phyloP scores from a whole-genome alignment of 1,140 invertebrate species.

The Solenopsis fugax region DNA sequence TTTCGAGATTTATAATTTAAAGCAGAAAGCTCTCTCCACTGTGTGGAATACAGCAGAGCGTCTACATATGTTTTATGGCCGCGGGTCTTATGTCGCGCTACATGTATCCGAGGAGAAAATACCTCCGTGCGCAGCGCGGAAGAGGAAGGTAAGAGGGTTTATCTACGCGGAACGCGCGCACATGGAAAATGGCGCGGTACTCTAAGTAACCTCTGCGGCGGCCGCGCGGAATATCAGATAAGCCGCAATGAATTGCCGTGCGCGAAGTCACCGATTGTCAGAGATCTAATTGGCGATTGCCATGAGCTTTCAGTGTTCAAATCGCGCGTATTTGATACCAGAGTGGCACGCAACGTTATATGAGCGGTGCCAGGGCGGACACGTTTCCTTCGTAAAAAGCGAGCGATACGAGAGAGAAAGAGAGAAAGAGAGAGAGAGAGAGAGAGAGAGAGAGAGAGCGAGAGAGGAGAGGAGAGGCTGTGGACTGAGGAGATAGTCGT shows the following conservation, averaged over 20 bases:
- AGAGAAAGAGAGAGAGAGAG: too few relatives aligned
- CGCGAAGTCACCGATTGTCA: slow-evolving; percentile 75
- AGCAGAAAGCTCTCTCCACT: neutral
- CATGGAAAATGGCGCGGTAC: slow-evolving; percentile 61
- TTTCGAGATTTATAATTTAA: slow-evolving; percentile 37
- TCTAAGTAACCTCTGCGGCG: slow-evolving; percentile 39
- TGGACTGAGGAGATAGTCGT: neutral
- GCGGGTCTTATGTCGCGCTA: neutral
- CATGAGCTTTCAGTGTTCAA: slow-evolving; percentile 67
- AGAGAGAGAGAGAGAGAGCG: too few relatives aligned
- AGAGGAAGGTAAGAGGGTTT: slow-evolving; percentile 63
- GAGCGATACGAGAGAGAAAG: slow-evolving; percentile 23
- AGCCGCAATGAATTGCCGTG: slow-evolving; percentile 72
- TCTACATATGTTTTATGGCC: neutral
- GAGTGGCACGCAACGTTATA: slow-evolving; percentile 66
- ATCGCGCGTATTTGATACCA: slow-evolving; percentile 68
- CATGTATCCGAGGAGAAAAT: slow-evolving; percentile 21
- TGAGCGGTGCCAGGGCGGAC: neutral
- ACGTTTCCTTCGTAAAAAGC: slow-evolving; percentile 55
- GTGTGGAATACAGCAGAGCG: neutral
- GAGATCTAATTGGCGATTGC: slow-evolving; percentile 75
- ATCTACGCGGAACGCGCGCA: slow-evolving; percentile 63
- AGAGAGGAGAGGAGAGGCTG: neutral
- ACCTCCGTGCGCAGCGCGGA: slow-evolving; percentile 28
- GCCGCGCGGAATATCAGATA: slow-evolving; percentile 70